Conservation (phyloP, 2,113 vertebrate genomes). For the Tympanuchus pallidicinctus region DNA sequence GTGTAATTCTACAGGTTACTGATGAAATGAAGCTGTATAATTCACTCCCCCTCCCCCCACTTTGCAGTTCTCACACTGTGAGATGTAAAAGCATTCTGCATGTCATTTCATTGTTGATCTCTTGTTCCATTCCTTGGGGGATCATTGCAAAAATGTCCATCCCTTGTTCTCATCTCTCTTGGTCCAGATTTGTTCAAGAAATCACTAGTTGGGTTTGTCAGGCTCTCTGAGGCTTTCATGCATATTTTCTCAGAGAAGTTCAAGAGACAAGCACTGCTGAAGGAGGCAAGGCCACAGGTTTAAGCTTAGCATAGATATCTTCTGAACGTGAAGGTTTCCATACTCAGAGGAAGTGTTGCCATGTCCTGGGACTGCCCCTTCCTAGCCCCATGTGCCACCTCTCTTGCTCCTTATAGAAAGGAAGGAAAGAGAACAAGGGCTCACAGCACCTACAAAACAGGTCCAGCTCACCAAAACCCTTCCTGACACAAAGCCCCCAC, state of each 20-base stretch:
- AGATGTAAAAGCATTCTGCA: background rate
- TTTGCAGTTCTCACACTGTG: background rate
- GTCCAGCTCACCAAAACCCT: background rate
- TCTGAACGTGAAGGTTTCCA: background rate
- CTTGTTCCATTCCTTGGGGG: background rate
- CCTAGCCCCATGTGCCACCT: fast-evolving
- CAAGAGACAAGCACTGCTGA: background rate
- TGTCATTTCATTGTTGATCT: background rate
- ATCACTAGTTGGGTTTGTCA: background rate
- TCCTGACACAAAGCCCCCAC: background rate
- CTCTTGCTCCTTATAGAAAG: background rate
- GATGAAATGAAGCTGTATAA: background rate
- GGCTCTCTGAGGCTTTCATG: background rate
- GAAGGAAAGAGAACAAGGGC: background rate
- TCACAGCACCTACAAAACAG: background rate
- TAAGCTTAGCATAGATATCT: background rate
- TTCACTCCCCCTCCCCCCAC: background rate
- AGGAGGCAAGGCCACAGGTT: background rate
- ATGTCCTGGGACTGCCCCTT: background rate
- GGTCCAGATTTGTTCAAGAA: background rate
- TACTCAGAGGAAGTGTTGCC: background rate
- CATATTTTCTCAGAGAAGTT: background rate
- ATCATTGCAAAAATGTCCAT: background rate
- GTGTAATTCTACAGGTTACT: background rate
- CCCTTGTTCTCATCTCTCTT: background rate